Conservation (phyloP, 2,113 vertebrate genomes). For the Megaleporinus macrocephalus region DNA sequence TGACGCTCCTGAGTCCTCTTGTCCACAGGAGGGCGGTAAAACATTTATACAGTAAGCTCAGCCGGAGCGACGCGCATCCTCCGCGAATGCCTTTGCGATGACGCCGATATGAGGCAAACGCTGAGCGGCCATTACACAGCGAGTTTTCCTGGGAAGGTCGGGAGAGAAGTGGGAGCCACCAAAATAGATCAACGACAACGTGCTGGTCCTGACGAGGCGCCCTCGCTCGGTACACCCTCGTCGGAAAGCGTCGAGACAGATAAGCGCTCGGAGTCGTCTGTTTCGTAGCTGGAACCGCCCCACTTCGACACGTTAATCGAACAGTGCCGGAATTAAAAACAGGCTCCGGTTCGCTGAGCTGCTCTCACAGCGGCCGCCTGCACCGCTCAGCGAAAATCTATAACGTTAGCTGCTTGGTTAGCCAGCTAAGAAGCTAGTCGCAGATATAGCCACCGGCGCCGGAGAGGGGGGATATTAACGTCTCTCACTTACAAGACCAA, state of each 20-base stretch:
- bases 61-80: neutral
- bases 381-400: conserved; percentile 37
- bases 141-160: conserved; percentile 65
- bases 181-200: neutral
- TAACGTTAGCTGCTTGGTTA: neutral
- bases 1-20: conserved; percentile 42
- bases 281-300: neutral
- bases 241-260: neutral
- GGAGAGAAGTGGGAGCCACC: conserved; percentile 34
- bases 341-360: conserved; percentile 16
- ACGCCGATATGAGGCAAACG: conserved; percentile 57
- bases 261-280: neutral
- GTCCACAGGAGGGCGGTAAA: conserved; percentile 46
- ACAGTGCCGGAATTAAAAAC: neutral
- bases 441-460: neutral
- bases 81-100: conserved; percentile 52
- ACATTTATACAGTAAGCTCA: neutral
- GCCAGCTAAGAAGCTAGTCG: neutral
- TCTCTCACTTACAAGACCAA: neutral
- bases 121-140: conserved; percentile 66
- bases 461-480: neutral
- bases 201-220: neutral
- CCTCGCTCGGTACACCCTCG: neutral
- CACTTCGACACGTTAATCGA: neutral
- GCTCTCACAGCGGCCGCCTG: neutral